Evolutionary conservation across 2,113 vertebrate genomes (phyloP).

Genomic region (Bos javanicus): DNA sequence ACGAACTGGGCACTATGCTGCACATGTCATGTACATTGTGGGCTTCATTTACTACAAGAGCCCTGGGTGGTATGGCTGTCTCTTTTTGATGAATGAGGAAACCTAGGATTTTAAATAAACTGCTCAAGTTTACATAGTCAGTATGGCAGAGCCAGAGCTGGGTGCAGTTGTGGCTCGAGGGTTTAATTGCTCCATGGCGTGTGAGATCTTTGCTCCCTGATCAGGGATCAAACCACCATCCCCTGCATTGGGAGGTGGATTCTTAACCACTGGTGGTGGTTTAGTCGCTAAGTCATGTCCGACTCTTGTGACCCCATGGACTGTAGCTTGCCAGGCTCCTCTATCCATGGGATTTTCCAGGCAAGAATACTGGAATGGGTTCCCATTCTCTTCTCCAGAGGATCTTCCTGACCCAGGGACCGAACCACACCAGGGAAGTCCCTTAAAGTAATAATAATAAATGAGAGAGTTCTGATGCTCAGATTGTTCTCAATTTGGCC

Average conservation of each 20-base stretch:
- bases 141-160: background rate
- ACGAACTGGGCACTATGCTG: no score
- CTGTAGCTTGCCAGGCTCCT: background rate
- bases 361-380: background rate
- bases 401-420: background rate
- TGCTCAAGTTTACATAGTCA: background rate
- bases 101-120: background rate
- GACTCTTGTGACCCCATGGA: background rate
- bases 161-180: background rate
- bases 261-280: background rate
- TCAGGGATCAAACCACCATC: background rate
- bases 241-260: background rate
- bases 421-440: background rate
- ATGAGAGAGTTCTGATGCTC: background rate
- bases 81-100: background rate
- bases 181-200: background rate
- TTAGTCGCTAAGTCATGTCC: background rate
- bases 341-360: background rate
- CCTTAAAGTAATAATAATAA: background rate
- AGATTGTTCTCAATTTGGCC: background rate
- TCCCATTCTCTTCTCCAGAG: background rate
- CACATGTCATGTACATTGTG: no score
- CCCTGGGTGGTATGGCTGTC: background rate
- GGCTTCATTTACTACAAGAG: background rate
- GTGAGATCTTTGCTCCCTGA: background rate